Base-by-base conservation (phyloP, 2,113 vertebrate genomes). In the Chionis minor region DNA sequence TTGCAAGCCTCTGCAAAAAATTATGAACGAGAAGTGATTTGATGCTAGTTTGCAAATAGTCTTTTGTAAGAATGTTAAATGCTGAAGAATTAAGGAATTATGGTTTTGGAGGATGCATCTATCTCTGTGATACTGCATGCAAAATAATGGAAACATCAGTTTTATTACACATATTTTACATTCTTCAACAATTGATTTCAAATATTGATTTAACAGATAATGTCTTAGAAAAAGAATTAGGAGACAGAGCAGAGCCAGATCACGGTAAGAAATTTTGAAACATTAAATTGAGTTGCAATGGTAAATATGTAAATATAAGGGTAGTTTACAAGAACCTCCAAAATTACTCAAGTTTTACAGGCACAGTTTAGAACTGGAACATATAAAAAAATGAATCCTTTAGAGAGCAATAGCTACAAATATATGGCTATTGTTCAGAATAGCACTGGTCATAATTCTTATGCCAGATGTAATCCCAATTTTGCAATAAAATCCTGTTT, bases 121-220 rank as follows among this genome's bases (percentile, higher is more conserved):
- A 3, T 66, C 85, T 92, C 51, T 90, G 42, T 78, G 42, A 70
- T 62, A 30, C 26, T 90, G 79, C 82, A 61, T 96, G 82, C 21
- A 80, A 91, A 91, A 71, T 66, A 92, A 82, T 93, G n/a, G 91
- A 45, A 96, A 47, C 61, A 56, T 67, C 52, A 95, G 55, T 59
- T 89, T 93, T 82, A 59, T 61, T 90, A 49, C 54, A 86, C 44
- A 47, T 33, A 42, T 52, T 78, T 94, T 94, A 94, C 18, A 47
- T 58, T 91, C 65, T 92, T 94, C 65, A 97, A 83, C 54, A 92
- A 85, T 92, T 92, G 33, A 83, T 95, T 92, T 97, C 69, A 96
- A 88, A 95, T 96, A 95, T 97, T 96, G 86, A 86, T 96, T 96
- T 97, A 95, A 94, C 93, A 98, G 98, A 97, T 82, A 97, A 95